Base-by-base conservation (phyloP, 2,113 vertebrate genomes). In the Polypterus bichir region DNA sequence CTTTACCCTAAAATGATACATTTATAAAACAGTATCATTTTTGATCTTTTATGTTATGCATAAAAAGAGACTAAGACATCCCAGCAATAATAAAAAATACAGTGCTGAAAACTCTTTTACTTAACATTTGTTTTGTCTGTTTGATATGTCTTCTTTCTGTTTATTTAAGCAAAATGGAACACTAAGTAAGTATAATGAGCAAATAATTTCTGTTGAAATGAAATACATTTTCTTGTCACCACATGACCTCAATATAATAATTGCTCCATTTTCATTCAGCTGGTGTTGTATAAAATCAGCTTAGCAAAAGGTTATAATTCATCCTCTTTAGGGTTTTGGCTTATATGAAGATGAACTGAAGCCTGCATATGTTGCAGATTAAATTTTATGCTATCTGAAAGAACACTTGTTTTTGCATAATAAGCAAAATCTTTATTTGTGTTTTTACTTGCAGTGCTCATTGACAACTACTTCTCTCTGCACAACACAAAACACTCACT, bases 241-340 rank as follows among this genome's bases (percentile, higher is more conserved):
- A 69, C 57, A 60, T 73, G 55, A 59, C 56, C 69, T 71, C 70
- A 62, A 46, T 65, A 59, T 62, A 63, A 55, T 74, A 62, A 68
- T 61, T 64, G 66, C 4, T 76, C 65, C 45, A 70, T 69, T 75
- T 77, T 59, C 54, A 71, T 67, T 70, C 61, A 60, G 54, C 51
- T 70, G 61, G 49, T 59, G n/a, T 54, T 48, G 47, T 6, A 52
- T 1, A 0, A 74, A 78, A 79, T 67, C 66, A 66, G n/a, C 11
- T 73, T 73, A 49, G 3, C 53, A 60, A 48, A 45, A 58, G 58
- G 44, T 49, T 70, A 11, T 11, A 5, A 67, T 67, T 70, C 63
- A 69, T 54, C 61, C 63, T 64, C 65, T 62, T 64, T 46, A 75
- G 59, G 47, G 44, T 57, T 75, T 62, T 44, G 69, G n/a, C 44